Evolutionary conservation across 37 sponge, comb jelly and placozoan species (phyloP).

Genomic region (Halisarca cf. caerulea): DNA sequence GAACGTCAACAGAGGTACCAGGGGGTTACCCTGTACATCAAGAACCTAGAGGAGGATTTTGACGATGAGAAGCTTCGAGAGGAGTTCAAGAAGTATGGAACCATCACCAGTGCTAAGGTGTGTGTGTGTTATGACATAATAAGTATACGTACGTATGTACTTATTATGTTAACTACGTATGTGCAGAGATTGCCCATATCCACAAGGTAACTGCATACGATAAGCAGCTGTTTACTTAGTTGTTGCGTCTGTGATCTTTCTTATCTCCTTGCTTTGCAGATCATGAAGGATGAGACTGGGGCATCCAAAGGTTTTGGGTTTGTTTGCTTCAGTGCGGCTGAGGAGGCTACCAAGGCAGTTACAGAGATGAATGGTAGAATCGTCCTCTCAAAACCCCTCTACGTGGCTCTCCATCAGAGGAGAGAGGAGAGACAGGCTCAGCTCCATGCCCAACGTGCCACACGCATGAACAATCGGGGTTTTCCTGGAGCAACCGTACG

Average conservation of each 20-base stretch:
- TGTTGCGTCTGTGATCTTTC: no score
- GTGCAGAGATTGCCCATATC: not conserved
- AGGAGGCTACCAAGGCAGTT: conserved; percentile 99
- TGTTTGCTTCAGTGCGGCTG: conserved; percentile 97
- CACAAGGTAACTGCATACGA: not conserved
- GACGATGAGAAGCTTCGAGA: conserved; percentile 84
- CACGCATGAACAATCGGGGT: conserved; percentile 60
- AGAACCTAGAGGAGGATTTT: conserved; percentile 96
- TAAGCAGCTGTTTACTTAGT: no score
- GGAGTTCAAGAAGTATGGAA: conserved; percentile 93
- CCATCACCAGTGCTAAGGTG: conserved; percentile 97
- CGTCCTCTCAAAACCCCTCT: conserved; percentile 96
- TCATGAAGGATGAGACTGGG: conserved; percentile 89
- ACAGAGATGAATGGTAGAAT: conserved; percentile 99
- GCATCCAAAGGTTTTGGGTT: conserved; percentile 96
- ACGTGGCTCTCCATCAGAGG: conserved; percentile 98
- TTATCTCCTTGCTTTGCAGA: no score
- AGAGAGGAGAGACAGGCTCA: conserved; percentile 97
- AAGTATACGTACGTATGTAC: not conserved
- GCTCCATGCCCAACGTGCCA: conserved; percentile 78
- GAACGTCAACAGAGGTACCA: conserved; percentile 78
- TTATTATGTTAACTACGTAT: not conserved
- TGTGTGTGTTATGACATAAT: not conserved
- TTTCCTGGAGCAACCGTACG: conserved; percentile 21
- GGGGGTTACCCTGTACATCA: conserved; percentile 97